A percentile compares a stretch with the other conserved stretches of the same genome.
Conservation (phyloP, 2,888 invertebrate species). For the Lampropteryx suffumata region DNA sequence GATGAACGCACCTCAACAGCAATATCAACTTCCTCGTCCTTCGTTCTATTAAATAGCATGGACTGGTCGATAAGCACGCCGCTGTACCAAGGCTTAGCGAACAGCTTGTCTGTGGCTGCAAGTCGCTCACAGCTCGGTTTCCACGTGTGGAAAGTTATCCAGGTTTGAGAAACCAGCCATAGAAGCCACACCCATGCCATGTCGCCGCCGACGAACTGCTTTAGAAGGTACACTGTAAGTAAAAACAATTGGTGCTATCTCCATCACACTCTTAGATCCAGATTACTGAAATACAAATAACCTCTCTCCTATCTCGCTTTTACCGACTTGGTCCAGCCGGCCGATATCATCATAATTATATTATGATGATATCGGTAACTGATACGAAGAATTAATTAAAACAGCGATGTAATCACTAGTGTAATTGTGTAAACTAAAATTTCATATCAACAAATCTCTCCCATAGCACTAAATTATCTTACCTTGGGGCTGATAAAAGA, state of each 20-base stretch:
- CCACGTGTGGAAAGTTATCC: slow-evolving; percentile 95
- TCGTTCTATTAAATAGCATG: slow-evolving; percentile 90
- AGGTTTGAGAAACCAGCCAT: slow-evolving; percentile 92
- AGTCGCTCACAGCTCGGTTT: slow-evolving; percentile 91
- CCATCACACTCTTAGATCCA: too few relatives aligned
- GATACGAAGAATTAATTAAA: too few relatives aligned
- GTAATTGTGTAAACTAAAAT: too few relatives aligned
- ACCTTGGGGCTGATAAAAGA: slow-evolving; percentile 91
- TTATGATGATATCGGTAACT: too few relatives aligned
- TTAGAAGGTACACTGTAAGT: slow-evolving; percentile 68
- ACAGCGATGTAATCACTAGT: too few relatives aligned
- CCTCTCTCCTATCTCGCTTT: too few relatives aligned
- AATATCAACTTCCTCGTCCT: slow-evolving; percentile 84
- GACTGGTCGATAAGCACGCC: slow-evolving; percentile 93
- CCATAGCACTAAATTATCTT: slow-evolving; percentile 20
- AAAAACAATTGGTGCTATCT: not conserved
- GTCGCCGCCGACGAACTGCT: slow-evolving; percentile 82
- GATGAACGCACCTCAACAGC: slow-evolving; percentile 61
- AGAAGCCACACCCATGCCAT: slow-evolving; percentile 90
- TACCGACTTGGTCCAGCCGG: too few relatives aligned
- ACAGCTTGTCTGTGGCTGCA: slow-evolving; percentile 92
- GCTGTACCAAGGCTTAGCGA: slow-evolving; percentile 92
- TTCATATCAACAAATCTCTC: too few relatives aligned
- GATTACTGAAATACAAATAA: too few relatives aligned
- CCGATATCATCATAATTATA: too few relatives aligned